Evolutionary conservation across 2,888 invertebrate species (phyloP).

Genomic region (Morinoia aosen): DNA sequence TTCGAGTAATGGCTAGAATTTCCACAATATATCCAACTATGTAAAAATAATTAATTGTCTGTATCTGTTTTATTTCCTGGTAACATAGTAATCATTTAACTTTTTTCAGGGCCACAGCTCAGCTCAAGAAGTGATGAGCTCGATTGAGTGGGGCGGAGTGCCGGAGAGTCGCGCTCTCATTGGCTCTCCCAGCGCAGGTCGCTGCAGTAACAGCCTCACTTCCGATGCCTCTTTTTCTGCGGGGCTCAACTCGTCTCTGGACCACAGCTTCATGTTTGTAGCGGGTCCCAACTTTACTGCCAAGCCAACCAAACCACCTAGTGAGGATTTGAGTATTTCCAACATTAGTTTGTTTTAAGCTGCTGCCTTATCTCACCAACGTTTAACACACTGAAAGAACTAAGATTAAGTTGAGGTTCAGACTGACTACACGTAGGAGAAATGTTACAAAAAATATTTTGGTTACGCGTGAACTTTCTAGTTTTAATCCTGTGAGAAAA

Average conservation of each 20-base stretch:
- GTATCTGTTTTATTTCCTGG: not conserved
- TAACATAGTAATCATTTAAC: not conserved
- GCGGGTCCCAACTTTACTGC: not conserved
- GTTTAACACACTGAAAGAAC: too few relatives aligned
- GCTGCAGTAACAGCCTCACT: not conserved
- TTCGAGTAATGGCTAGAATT: too few relatives aligned
- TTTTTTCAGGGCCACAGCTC: not conserved
- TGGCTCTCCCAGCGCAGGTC: not conserved
- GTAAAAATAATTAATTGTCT: not conserved
- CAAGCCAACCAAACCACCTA: not conserved
- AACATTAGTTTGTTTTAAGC: not conserved
- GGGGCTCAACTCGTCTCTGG: not conserved
- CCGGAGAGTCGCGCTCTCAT: not conserved
- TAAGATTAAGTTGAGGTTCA: too few relatives aligned
- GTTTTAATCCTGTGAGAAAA: too few relatives aligned
- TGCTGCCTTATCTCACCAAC: not conserved
- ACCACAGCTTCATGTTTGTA: constrained; percentile 23
- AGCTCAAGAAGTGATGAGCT: not conserved
- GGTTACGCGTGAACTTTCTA: too few relatives aligned
- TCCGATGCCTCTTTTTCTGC: not conserved
- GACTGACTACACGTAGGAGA: too few relatives aligned
- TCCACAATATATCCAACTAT: not conserved
- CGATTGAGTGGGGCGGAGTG: not conserved
- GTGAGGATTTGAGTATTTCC: not conserved
- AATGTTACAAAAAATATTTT: too few relatives aligned